Percentiles rank a stretch among this genome's conserved stretches.
These are phyloP conservation scores for Macrophya annulata DNA, from an alignment of 2,888 invertebrate species.

Conservation along the genomic window DNA sequence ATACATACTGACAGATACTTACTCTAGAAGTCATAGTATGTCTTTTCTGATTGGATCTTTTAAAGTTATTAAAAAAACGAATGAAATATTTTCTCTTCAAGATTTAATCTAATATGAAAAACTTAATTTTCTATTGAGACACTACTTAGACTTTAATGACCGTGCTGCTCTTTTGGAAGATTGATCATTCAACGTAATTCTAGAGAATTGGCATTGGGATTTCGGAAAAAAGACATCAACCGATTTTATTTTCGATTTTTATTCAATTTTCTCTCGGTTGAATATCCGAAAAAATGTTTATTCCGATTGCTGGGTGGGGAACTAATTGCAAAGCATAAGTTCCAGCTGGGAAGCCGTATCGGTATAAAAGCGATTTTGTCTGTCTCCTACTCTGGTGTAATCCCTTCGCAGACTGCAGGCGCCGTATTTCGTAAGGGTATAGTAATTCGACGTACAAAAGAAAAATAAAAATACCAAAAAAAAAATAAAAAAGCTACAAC, in stretches of 20 bases:
- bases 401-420: conserved; percentile 46
- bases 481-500: not conserved
- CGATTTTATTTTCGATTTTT: not conserved
- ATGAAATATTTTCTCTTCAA: no score
- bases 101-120: no score
- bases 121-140: no score
- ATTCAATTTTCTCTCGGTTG: not conserved
- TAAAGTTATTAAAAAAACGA: no score
- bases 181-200: no score
- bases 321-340: not conserved
- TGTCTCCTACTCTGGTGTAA: conserved; percentile 33
- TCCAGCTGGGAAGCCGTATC: conserved; percentile 35
- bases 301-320: not conserved
- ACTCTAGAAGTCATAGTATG: no score
- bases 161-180: no score
- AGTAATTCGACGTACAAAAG: not conserved
- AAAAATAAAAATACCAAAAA: not conserved
- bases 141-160: no score
- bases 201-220: no score
- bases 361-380: conserved; percentile 40
- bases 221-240: not conserved
- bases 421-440: not conserved
- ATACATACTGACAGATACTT: no score
- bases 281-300: not conserved
- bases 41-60: no score